A percentile compares a stretch with the other conserved stretches of the same genome.
phyloP scores from a whole-genome alignment of 2,113 vertebrate species.

The Istiophorus platypterus region DNA sequence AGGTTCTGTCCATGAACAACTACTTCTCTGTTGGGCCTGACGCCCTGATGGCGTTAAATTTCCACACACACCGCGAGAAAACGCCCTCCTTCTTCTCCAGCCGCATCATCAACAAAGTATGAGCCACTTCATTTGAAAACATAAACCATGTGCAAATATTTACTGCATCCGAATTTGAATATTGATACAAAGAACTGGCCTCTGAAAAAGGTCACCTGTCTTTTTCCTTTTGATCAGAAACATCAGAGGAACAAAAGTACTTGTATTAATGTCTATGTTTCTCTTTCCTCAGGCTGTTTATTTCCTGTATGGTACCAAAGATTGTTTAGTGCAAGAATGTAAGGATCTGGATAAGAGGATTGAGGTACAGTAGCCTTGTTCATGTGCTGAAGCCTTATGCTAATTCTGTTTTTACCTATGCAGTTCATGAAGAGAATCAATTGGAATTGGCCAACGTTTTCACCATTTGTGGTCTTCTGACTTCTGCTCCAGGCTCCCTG shows the following conservation, averaged over 20 bases:
- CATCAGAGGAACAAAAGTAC: not conserved
- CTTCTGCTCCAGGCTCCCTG: no score
- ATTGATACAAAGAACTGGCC: not conserved
- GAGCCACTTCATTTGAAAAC: constrained; percentile 20
- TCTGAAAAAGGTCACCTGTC: not conserved
- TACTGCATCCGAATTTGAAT: constrained; percentile 1
- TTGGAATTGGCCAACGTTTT: not conserved
- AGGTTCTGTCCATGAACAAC: constrained; percentile 96
- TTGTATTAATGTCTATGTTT: not conserved
- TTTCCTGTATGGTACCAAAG: constrained; percentile 98
- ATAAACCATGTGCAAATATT: constrained; percentile 6
- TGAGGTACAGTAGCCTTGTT: constrained; percentile 87
- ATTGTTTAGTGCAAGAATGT: constrained; percentile 98
- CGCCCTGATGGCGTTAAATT: constrained; percentile 99
- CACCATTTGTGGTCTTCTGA: not conserved
- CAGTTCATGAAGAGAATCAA: not conserved
- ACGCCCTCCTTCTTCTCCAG: constrained; percentile 97
- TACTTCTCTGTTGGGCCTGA: constrained; percentile 98
- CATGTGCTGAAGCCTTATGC: not conserved
- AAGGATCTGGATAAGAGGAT: constrained; percentile 98
- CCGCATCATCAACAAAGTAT: constrained; percentile 98
- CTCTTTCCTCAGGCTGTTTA: constrained; percentile 90
- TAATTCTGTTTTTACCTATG: not conserved
- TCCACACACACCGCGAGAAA: constrained; percentile 95
- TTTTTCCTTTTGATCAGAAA: not conserved